A percentile compares a stretch with the other conserved stretches of the same genome.
Evolutionary conservation across 2,888 invertebrate genomes (phyloP).

Genomic region (Fragum fragum): DNA sequence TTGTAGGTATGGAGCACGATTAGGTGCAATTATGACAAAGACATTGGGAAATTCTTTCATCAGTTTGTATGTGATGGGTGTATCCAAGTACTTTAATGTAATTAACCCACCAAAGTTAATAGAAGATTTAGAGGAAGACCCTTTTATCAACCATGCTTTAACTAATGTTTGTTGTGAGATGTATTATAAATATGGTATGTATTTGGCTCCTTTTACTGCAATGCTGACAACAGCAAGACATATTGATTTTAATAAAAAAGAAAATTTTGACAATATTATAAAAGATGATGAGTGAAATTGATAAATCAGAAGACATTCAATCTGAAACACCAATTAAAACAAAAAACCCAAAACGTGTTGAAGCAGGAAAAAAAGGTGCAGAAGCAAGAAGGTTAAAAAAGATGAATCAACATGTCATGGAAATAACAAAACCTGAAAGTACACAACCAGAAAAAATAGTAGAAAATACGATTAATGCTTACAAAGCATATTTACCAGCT

Average conservation of each 20-base stretch:
- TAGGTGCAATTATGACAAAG: constrained; percentile 55
- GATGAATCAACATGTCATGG: background rate
- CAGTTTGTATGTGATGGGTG: constrained; percentile 51
- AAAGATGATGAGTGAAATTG: constrained; percentile 39
- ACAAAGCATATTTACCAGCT: constrained; percentile 45
- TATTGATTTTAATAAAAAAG: constrained; percentile 39
- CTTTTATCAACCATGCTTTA: constrained; percentile 51
- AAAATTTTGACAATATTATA: constrained; percentile 16
- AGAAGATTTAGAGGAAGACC: constrained; percentile 56
- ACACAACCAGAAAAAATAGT: constrained; percentile 11
- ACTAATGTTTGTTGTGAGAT: constrained; percentile 36
- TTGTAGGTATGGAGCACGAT: constrained; percentile 52
- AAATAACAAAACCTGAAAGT: constrained; percentile 36
- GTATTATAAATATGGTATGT: constrained; percentile 39
- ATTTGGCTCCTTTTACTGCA: constrained; percentile 48
- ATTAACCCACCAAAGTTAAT: constrained; percentile 51
- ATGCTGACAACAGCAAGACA: constrained; percentile 35
- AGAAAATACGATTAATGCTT: constrained; percentile 27
- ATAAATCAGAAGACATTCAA: background rate
- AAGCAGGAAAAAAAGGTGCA: constrained; percentile 48
- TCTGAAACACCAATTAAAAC: constrained; percentile 6
- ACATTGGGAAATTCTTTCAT: constrained; percentile 54
- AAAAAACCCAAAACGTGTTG: constrained; percentile 44
- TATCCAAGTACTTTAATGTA: constrained; percentile 46
- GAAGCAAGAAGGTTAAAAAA: constrained; percentile 37